Base-by-base conservation (phyloP, 2,797 vertebrate genomes). In the Malacoraja senta region DNA sequence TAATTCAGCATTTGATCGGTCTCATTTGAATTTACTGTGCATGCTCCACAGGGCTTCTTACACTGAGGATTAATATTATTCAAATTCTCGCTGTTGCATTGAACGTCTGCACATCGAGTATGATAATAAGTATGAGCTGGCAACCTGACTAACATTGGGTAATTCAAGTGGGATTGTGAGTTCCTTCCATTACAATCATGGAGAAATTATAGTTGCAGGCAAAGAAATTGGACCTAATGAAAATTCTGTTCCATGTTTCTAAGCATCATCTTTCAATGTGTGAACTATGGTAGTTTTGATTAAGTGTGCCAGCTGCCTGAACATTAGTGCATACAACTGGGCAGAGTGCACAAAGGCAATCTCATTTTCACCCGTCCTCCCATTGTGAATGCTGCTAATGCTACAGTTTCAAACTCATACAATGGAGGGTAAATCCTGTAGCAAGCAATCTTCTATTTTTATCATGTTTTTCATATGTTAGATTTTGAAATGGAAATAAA, bases 1-100 rank as follows among this genome's bases (percentile, higher is more conserved):
- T 86, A 32, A 58, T 32, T 32, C 58, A 86, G 83, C 26, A 86
- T 86, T 61, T 17, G 21, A 86, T 86, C 12, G 8, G 83, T 86
- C 83, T 86, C 29, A 86, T 88, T 88, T 88, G 63, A 88, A 65
- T 68, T 35, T 63, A 68, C 15, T 68, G 61, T 88, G 84, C 84
- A 35, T 88, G 8, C n/a, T 88, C 63, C 63, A 32, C 21, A 35
- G 61, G 8, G 29, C 13, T 65, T 68, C 84, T 63, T 32, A 72
- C 17, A 72, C 12, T 24, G 71, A 74, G 19, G 24, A 74, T 3
- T 58, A 32, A 63, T n/a, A 86, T 65, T 86, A 86, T 63, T 63
- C 58, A 86, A 61, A 61, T 65, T 86, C 58, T 32, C 61, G 19
- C 61, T 65, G 83, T 53, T 53, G 44, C 63, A 86, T 86, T 65